Conservation (phyloP, 2,888 invertebrate genomes). For the Dynastes hyllus region DNA sequence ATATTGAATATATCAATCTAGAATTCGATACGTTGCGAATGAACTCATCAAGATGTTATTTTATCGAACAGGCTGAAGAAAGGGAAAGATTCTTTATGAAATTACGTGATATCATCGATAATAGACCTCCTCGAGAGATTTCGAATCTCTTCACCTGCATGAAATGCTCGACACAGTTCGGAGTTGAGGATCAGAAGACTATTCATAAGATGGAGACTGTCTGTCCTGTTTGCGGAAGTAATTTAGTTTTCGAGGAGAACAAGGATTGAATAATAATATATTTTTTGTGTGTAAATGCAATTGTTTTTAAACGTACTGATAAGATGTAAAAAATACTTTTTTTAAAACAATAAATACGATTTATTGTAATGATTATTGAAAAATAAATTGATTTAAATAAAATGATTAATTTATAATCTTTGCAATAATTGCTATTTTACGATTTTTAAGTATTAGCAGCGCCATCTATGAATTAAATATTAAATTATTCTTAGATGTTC, state of each 20-base stretch:
- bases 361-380: too few species aligned
- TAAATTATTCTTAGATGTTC: too few species aligned
- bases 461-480: not conserved
- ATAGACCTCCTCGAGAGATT: conserved; percentile 66
- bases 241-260: conserved; percentile 74
- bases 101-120: conserved; percentile 62
- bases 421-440: too few species aligned
- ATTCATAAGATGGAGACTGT: conserved; percentile 57
- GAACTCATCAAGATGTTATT: conserved; percentile 63
- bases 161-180: conserved; percentile 78
- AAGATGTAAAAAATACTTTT: too few species aligned
- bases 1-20: conserved; percentile 70
- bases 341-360: too few species aligned
- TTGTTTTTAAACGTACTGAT: too few species aligned
- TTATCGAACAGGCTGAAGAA: conserved; percentile 73
- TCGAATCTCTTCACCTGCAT: conserved; percentile 75
- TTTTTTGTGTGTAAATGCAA: not conserved
- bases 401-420: too few species aligned
- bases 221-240: conserved; percentile 77
- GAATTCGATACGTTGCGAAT: conserved; percentile 78
- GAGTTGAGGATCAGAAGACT: conserved; percentile 68
- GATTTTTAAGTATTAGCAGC: not conserved
- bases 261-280: not conserved
- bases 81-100: conserved; percentile 69
- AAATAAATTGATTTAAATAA: too few species aligned